A percentile compares a stretch with the other conserved stretches of the same genome.
These are phyloP conservation scores for Eira barbara DNA, from an alignment of 2,113 vertebrate genomes.

Conservation along the genomic window DNA sequence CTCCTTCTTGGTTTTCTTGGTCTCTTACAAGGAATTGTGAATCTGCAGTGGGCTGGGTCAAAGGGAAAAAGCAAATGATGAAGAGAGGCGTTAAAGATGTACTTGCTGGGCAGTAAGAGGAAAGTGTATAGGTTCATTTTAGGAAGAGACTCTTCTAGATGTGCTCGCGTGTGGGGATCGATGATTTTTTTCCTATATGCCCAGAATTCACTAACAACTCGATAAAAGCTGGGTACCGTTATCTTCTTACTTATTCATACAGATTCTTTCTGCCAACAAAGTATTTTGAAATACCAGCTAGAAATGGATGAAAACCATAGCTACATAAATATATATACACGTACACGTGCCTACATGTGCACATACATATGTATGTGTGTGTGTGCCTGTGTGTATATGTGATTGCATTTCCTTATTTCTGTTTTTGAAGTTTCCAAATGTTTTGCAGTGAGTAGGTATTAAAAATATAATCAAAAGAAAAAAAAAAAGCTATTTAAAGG, in stretches of 20 bases:
- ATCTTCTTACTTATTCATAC: not conserved
- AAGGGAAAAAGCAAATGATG: not conserved
- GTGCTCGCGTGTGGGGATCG: not conserved
- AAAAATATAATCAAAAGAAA: not conserved
- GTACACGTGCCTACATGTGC: fast-evolving
- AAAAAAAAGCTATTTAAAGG: not conserved
- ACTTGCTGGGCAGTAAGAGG: not conserved
- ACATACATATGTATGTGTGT: not conserved
- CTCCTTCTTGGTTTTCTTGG: not conserved
- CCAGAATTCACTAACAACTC: not conserved
- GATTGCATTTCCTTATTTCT: not conserved
- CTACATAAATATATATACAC: not conserved
- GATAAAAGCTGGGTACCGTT: not conserved
- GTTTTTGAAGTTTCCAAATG: constrained; percentile 27
- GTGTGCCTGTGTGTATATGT: not conserved
- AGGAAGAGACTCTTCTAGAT: not conserved
- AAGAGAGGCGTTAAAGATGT: not conserved
- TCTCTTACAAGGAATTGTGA: not conserved
- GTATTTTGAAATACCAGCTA: not conserved
- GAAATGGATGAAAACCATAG: not conserved
- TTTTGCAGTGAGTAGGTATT: not conserved
- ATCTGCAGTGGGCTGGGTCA: not conserved
- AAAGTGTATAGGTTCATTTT: not conserved
- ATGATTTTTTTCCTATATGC: not conserved
- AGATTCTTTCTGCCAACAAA: not conserved